Conservation (phyloP, 2,888 invertebrate genomes). For the Poecilobothrus nobilitatus region DNA sequence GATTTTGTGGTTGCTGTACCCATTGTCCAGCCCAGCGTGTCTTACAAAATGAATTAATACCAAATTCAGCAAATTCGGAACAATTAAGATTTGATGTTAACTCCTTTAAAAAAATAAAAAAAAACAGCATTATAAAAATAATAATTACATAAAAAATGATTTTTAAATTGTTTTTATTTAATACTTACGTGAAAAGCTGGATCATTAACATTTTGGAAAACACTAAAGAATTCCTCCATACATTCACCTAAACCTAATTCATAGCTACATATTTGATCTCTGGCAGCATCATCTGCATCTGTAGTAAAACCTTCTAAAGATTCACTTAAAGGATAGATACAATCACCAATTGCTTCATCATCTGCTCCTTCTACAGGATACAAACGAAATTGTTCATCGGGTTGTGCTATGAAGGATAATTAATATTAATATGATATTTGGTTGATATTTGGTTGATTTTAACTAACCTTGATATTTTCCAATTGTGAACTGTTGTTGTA, state of each 20-base stretch:
- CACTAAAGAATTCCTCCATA: conserved; percentile 44
- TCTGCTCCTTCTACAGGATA: conserved; percentile 29
- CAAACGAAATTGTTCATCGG: conserved; percentile 32
- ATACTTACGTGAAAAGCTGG: conserved; percentile 35
- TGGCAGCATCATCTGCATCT: conserved; percentile 35
- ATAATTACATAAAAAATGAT: conserved; percentile 7
- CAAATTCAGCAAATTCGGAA: conserved; percentile 42
- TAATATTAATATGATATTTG: conserved; percentile 14
- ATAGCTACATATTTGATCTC: conserved; percentile 34
- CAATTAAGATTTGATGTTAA: conserved; percentile 41
- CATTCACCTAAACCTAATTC: conserved; percentile 37
- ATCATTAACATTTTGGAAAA: conserved; percentile 35
- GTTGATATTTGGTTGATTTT: not conserved
- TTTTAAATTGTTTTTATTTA: not conserved
- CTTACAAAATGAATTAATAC: conserved; percentile 43
- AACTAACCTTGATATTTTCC: conserved; percentile 21
- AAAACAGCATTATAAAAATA: not conserved
- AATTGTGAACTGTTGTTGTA: conserved; percentile 34
- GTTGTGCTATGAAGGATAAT: conserved; percentile 26
- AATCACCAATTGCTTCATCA: conserved; percentile 28
- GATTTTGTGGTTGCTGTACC: conserved; percentile 30
- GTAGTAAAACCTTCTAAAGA: conserved; percentile 35
- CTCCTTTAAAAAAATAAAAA: conserved; percentile 30
- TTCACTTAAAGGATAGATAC: conserved; percentile 36
- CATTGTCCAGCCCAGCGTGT: conserved; percentile 41